These are phyloP conservation scores for Amphipoea oculea DNA, from an alignment of 2,888 invertebrate genomes.

Conservation along the genomic window DNA sequence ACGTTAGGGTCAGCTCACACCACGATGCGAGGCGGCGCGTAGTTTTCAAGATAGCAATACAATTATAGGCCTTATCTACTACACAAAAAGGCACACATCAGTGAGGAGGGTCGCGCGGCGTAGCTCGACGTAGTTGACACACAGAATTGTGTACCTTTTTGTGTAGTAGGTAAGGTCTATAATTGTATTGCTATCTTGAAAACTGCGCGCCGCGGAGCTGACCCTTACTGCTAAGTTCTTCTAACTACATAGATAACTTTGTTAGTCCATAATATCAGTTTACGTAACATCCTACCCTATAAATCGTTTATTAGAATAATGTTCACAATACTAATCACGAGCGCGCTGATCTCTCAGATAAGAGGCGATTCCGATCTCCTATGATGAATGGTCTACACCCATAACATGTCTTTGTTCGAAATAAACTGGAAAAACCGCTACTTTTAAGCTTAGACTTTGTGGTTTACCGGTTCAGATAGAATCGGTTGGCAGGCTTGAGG, in stretches of 20 bases:
- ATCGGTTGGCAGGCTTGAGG: conserved; percentile 14
- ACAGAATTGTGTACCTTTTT: too few relatives aligned
- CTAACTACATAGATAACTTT: neutral
- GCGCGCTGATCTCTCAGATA: conserved; percentile 74
- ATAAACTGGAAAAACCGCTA: conserved; percentile 60
- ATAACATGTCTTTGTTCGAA: conserved; percentile 82
- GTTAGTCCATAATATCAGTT: conserved; percentile 21
- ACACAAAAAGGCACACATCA: too few relatives aligned
- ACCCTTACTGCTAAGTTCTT: too few relatives aligned
- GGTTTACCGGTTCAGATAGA: conserved; percentile 46
- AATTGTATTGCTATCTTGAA: too few relatives aligned
- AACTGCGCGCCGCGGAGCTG: too few relatives aligned
- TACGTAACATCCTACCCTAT: conserved; percentile 70
- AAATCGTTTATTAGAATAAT: conserved; percentile 83
- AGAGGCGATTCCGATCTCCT: conserved; percentile 78
- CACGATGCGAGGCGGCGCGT: too few relatives aligned
- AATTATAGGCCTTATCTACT: too few relatives aligned
- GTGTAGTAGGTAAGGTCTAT: too few relatives aligned
- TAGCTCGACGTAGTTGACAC: too few relatives aligned
- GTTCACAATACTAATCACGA: conserved; percentile 83
- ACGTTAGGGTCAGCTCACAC: too few relatives aligned
- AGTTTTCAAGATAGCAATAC: too few relatives aligned
- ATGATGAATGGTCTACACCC: conserved; percentile 80
- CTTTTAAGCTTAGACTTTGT: conserved; percentile 42
- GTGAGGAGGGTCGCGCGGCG: too few relatives aligned